Percentiles rank a stretch among this genome's conserved stretches.
phyloP scores from a whole-genome alignment of 2,113 vertebrate genomes.

The Istiophorus platypterus region DNA sequence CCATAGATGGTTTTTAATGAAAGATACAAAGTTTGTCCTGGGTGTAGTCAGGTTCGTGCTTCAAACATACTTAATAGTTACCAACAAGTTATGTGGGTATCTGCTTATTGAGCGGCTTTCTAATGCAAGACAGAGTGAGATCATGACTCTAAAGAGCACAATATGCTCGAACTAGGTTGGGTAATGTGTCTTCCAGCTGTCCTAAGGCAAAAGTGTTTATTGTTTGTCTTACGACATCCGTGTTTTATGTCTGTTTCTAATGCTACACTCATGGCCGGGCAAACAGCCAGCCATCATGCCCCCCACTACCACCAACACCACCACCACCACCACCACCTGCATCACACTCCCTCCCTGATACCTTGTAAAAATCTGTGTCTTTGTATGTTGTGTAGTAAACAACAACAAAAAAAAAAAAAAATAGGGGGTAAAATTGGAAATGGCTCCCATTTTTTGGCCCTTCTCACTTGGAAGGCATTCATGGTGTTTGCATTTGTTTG shows the following conservation, averaged over 20 bases:
- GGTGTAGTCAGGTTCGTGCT: too few species aligned
- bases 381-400: background rate
- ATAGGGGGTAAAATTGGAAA: background rate
- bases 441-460: background rate
- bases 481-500: background rate
- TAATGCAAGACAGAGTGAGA: background rate
- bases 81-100: background rate
- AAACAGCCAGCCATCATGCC: too few species aligned
- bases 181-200: background rate
- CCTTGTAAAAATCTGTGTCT: background rate
- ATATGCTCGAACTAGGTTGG: background rate
- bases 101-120: background rate
- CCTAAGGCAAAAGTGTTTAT: background rate
- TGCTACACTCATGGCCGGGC: background rate
- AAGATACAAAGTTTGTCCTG: too few species aligned
- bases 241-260: background rate
- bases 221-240: background rate
- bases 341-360: background rate
- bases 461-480: background rate
- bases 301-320: too few species aligned
- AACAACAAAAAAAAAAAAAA: background rate
- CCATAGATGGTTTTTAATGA: too few species aligned
- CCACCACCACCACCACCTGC: background rate
- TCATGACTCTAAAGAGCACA: background rate
- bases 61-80: background rate